Percentiles rank a stretch among this genome's conserved stretches.
phyloP scores from a whole-genome alignment of 2,797 vertebrate genomes.

The Chelon auratus region DNA sequence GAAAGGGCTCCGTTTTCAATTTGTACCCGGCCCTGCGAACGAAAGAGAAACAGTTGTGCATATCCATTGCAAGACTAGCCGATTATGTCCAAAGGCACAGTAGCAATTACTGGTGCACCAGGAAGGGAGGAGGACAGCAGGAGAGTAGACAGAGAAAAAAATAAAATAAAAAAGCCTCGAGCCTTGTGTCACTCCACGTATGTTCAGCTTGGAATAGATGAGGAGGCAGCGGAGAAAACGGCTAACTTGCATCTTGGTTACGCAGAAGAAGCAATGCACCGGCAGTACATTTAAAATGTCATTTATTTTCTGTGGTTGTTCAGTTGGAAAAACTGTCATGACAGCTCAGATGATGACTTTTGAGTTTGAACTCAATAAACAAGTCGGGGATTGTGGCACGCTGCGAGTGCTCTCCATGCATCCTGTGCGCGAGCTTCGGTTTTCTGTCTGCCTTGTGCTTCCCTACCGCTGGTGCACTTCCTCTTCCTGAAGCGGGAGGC shows the following conservation, averaged over 20 bases:
- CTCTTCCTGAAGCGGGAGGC: too few species aligned
- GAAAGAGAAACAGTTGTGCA: conserved; percentile 70
- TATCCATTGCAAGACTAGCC: conserved; percentile 58
- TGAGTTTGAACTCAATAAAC: conserved; percentile 68
- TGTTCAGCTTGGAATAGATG: conserved; percentile 38
- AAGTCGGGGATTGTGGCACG: conserved; percentile 31
- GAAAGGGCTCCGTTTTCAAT: conserved; percentile 95
- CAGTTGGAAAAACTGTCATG: conserved; percentile 62
- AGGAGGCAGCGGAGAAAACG: conserved; percentile 39
- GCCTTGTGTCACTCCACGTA: conserved; percentile 29
- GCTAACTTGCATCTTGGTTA: conserved; percentile 64
- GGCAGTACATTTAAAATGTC: conserved; percentile 57
- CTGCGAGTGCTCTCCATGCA: too few species aligned
- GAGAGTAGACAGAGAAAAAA: conserved; percentile 26
- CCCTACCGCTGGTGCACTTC: too few species aligned
- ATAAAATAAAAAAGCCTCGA: conserved; percentile 10
- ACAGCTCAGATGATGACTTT: conserved; percentile 58
- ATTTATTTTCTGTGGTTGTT: conserved; percentile 68
- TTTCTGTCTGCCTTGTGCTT: too few species aligned
- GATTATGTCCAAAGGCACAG: conserved; percentile 71
- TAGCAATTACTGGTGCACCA: conserved; percentile 72
- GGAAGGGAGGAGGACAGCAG: conserved; percentile 52
- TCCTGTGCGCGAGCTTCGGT: too few species aligned
- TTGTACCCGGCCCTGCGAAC: conserved; percentile 89
- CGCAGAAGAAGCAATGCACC: conserved; percentile 50